Percentiles rank a stretch among this genome's conserved stretches.
These are phyloP conservation scores for Slavum lentiscoides DNA, from an alignment of 2,888 invertebrate genomes.

Conservation along the genomic window DNA sequence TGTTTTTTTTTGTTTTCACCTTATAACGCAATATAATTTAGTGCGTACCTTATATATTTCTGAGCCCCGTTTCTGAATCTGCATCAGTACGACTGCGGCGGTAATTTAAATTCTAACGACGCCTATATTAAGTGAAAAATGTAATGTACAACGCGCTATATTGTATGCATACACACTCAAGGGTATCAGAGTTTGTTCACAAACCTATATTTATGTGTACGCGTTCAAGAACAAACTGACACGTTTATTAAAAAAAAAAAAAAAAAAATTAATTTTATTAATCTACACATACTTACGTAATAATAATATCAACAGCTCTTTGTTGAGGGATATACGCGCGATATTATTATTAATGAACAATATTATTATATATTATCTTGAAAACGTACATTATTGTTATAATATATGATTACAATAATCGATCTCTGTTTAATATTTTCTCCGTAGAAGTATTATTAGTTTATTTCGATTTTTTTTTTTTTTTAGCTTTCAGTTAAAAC, in stretches of 20 bases:
- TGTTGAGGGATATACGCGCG: too few relatives aligned
- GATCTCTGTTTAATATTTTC: not conserved
- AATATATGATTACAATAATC: not conserved
- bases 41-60: not conserved
- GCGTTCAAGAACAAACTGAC: not conserved
- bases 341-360: not conserved
- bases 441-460: not conserved
- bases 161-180: not conserved
- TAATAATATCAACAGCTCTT: too few relatives aligned
- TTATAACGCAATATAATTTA: not conserved
- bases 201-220: not conserved
- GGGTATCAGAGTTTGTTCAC: not conserved
- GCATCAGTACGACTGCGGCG: not conserved
- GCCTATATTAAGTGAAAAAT: slow-evolving; percentile 10
- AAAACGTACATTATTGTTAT: not conserved
- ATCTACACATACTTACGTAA: not conserved
- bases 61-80: not conserved
- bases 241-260: slow-evolving; percentile 21
- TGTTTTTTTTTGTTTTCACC: not conserved
- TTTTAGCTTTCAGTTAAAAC: too few relatives aligned
- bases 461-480: too few relatives aligned
- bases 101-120: slow-evolving; percentile 16
- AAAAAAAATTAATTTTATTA: too few relatives aligned
- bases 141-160: not conserved
- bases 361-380: not conserved